phyloP scores from a whole-genome alignment of 2,797 vertebrate species.

The Pangasius krempfi region DNA sequence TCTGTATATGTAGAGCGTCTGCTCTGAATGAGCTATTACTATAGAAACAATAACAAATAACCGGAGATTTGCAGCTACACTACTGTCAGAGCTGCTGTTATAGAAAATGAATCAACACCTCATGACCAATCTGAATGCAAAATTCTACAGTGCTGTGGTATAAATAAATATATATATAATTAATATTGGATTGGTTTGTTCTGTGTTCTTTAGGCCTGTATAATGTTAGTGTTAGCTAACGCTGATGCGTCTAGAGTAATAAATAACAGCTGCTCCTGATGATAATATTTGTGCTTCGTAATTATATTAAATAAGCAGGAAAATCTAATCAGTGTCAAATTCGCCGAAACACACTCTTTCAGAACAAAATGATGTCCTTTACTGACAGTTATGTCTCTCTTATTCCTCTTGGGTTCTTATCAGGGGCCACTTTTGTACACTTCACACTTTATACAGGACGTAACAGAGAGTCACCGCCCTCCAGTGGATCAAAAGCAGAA shows the following conservation, averaged over 20 bases:
- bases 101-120: not conserved
- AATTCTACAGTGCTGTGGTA: not conserved
- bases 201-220: not conserved
- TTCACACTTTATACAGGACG: not conserved
- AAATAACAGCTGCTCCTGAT: not conserved
- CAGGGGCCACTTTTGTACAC: not conserved
- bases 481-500: constrained; percentile 21
- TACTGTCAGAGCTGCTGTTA: not conserved
- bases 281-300: not conserved
- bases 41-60: not conserved
- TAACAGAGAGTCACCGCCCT: constrained; percentile 20
- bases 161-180: no score
- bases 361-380: not conserved
- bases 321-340: not conserved
- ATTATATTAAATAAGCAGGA: not conserved
- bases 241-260: not conserved
- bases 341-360: not conserved
- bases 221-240: not conserved
- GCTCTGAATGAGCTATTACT: not conserved
- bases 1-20: no score
- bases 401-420: not conserved
- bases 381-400: not conserved
- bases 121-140: not conserved
- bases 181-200: not conserved
- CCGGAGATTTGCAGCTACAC: no score